phyloP scores from a whole-genome alignment of 2,113 vertebrate genomes.

The Hiodon tergisus region DNA sequence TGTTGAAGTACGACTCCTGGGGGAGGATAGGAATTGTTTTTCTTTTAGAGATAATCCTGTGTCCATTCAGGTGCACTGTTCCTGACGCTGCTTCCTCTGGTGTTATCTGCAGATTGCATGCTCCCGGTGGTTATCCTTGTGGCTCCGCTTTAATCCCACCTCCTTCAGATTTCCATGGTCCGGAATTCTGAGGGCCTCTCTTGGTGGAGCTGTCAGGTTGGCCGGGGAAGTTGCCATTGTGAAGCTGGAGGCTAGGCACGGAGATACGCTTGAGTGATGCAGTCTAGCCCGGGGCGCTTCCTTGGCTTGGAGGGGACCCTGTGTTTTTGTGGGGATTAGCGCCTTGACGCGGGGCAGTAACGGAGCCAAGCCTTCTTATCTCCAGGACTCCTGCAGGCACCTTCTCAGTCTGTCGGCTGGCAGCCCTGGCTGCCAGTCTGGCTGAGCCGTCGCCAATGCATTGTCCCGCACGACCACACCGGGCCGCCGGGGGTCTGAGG shows the following conservation, averaged over 20 bases:
- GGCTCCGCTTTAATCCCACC: not conserved
- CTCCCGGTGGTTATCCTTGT: not conserved
- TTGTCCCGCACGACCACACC: too few species aligned
- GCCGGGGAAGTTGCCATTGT: too few species aligned
- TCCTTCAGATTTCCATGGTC: not conserved
- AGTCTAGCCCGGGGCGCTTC: too few species aligned
- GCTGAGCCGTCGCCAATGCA: too few species aligned
- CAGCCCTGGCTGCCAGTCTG: too few species aligned
- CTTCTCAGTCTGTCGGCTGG: not conserved
- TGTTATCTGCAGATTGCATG: not conserved
- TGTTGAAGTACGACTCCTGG: not conserved
- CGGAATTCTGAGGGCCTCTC: too few species aligned
- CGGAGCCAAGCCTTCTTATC: conserved; percentile 34
- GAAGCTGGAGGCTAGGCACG: too few species aligned
- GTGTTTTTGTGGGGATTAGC: not conserved
- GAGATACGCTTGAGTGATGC: too few species aligned
- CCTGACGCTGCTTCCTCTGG: not conserved
- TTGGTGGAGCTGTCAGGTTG: too few species aligned
- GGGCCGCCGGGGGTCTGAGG: too few species aligned
- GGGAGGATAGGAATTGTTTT: not conserved
- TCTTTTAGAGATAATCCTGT: not conserved
- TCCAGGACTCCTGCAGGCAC: conserved; percentile 33
- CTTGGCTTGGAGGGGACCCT: too few species aligned
- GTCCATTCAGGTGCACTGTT: not conserved
- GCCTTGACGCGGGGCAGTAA: too few species aligned